Percentiles rank a stretch among this genome's conserved stretches.
These are phyloP conservation scores for Kryptolebias ocellatus DNA, from an alignment of 2,797 vertebrate species.

Conservation along the genomic window DNA sequence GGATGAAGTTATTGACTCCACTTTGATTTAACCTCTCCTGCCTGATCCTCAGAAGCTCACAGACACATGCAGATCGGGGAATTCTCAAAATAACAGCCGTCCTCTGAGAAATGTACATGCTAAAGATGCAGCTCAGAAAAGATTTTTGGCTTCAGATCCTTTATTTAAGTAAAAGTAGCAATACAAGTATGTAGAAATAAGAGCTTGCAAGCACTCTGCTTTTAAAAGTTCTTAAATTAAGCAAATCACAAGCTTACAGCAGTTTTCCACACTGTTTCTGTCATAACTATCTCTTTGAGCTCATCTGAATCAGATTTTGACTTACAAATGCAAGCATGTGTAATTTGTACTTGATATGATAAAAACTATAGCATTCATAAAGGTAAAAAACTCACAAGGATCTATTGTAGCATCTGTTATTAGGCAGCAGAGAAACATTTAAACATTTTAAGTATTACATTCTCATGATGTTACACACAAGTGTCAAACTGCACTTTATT, in stretches of 20 bases:
- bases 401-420: background rate
- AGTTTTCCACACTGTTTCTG: no score
- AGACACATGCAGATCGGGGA: constrained; percentile 60
- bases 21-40: constrained; percentile 77
- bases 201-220: background rate
- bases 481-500: no score
- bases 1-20: constrained; percentile 76
- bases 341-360: no score
- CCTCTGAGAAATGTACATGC: constrained; percentile 11
- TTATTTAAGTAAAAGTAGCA: constrained; percentile 6
- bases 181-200: background rate
- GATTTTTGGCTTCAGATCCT: background rate
- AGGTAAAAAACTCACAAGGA: background rate
- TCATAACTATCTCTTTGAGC: no score
- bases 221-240: background rate
- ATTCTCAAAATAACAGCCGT: constrained; percentile 50
- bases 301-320: no score
- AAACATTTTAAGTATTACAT: no score
- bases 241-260: background rate
- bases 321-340: no score
- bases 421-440: no score
- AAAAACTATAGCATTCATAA: no score
- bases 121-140: constrained; percentile 24
- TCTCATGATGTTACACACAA: no score
- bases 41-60: constrained; percentile 58